A percentile compares a stretch with the other conserved stretches of the same genome.
Evolutionary conservation across 2,113 vertebrate genomes (phyloP).

Genomic region (Gymnobelideus leadbeateri): DNA sequence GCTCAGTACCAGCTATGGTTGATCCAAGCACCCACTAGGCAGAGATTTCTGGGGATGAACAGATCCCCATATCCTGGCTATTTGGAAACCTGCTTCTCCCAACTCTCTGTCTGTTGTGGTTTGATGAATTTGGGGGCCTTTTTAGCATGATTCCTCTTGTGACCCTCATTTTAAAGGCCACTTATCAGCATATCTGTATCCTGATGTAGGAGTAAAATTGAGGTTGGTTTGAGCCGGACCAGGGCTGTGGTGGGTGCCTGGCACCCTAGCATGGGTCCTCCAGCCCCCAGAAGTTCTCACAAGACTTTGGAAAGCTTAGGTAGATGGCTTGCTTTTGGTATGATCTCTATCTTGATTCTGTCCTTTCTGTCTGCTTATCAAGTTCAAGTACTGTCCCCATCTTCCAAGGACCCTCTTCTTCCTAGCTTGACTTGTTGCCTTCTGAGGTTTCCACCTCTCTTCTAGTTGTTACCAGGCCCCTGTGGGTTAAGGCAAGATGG

Average conservation of each 20-base stretch:
- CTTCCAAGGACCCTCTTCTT: not conserved
- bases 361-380: not conserved
- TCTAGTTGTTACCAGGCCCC: not conserved
- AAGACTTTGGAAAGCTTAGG: not conserved
- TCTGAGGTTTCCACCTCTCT: not conserved
- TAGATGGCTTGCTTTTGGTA: not conserved
- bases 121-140: not conserved
- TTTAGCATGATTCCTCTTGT: not conserved
- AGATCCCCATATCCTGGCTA: not conserved
- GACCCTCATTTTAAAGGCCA: not conserved
- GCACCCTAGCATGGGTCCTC: too few species aligned
- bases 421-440: not conserved
- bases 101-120: not conserved
- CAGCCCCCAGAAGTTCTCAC: not conserved
- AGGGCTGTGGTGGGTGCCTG: not conserved
- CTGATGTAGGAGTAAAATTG: not conserved
- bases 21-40: not conserved
- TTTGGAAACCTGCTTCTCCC: not conserved
- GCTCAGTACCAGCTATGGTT: not conserved
- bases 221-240: not conserved
- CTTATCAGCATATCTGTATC: not conserved
- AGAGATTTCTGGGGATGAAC: not conserved
- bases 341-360: not conserved
- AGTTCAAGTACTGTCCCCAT: not conserved
- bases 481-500: not conserved